A percentile compares a stretch with the other conserved stretches of the same genome.
Conservation (phyloP, 2,888 invertebrate species). For the Synergus gifuensis region DNA sequence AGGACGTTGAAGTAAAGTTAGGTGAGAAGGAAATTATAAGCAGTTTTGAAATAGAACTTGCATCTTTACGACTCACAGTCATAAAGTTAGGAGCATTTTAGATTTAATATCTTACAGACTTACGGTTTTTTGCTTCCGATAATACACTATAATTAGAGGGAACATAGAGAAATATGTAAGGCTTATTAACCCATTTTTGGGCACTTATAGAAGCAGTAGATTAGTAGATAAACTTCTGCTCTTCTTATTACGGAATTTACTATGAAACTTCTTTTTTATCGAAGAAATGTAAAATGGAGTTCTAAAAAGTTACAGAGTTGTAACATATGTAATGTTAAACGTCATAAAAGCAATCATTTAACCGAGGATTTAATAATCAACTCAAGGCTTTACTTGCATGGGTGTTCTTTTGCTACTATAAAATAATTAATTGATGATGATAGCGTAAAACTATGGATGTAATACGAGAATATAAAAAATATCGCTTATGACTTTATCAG, state of each 20-base stretch:
- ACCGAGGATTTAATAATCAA: not conserved
- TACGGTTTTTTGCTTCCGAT: conserved; percentile 35
- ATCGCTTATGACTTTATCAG: not conserved
- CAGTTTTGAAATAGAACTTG: conserved; percentile 37
- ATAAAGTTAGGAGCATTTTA: conserved; percentile 31
- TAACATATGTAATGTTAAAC: not conserved
- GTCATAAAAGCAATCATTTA: not conserved
- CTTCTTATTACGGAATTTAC: not conserved
- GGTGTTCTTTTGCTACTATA: not conserved
- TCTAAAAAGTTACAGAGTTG: not conserved
- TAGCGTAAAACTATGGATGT: not conserved
- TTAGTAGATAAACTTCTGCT: not conserved
- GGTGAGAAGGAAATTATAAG: conserved; percentile 28
- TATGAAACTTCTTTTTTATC: not conserved
- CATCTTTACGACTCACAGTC: conserved; percentile 33
- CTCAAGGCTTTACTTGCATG: not conserved
- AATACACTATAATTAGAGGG: conserved; percentile 38
- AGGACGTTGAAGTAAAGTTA: conserved; percentile 10
- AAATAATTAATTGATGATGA: not conserved
- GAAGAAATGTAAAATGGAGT: not conserved
- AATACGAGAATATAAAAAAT: not conserved
- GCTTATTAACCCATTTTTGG: conserved; percentile 30
- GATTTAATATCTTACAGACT: conserved; percentile 9
- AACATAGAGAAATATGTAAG: conserved; percentile 17
- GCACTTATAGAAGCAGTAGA: not conserved